A percentile compares a stretch with the other conserved stretches of the same genome.
Conservation (phyloP, 1,140 invertebrate species). For the Caenorhabditis tropicalis region DNA sequence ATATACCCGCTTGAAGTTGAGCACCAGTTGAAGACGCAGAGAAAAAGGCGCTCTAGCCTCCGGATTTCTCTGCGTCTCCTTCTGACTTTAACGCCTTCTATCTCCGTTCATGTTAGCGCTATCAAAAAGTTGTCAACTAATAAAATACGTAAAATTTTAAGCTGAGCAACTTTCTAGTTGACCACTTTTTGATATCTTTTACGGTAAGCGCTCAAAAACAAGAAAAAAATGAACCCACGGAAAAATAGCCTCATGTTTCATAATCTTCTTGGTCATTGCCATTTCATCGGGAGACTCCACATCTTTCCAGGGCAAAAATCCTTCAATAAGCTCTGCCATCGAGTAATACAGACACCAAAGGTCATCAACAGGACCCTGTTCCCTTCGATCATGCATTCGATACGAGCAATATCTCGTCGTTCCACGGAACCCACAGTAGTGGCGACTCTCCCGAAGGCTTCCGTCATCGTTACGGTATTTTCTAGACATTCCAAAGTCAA, state of each 20-base stretch:
- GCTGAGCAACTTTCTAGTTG: too few relatives aligned
- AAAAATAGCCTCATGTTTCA: constrained; percentile 56
- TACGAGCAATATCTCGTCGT: constrained; percentile 97
- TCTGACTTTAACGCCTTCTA: too few relatives aligned
- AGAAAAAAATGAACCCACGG: not conserved
- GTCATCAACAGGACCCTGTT: constrained; percentile 79
- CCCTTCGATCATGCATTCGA: constrained; percentile 96
- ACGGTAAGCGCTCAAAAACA: too few relatives aligned
- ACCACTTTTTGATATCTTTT: too few relatives aligned
- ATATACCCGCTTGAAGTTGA: too few relatives aligned
- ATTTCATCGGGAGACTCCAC: constrained; percentile 31
- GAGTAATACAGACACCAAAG: constrained; percentile 87
- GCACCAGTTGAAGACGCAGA: too few relatives aligned
- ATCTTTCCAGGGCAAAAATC: constrained; percentile 88
- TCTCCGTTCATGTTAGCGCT: too few relatives aligned
- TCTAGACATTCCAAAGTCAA: constrained; percentile 60
- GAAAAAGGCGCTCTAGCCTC: too few relatives aligned
- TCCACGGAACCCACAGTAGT: constrained; percentile 87
- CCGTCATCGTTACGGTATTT: constrained; percentile 49
- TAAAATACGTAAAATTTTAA: too few relatives aligned
- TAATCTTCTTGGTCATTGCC: constrained; percentile 52
- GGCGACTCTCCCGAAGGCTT: constrained; percentile 41
- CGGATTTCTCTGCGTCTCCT: too few relatives aligned
- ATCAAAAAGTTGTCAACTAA: too few relatives aligned
- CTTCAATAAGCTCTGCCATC: constrained; percentile 83